Evolutionary conservation across 2,113 vertebrate genomes (phyloP).

Genomic region (Thryonomys swinderianus): DNA sequence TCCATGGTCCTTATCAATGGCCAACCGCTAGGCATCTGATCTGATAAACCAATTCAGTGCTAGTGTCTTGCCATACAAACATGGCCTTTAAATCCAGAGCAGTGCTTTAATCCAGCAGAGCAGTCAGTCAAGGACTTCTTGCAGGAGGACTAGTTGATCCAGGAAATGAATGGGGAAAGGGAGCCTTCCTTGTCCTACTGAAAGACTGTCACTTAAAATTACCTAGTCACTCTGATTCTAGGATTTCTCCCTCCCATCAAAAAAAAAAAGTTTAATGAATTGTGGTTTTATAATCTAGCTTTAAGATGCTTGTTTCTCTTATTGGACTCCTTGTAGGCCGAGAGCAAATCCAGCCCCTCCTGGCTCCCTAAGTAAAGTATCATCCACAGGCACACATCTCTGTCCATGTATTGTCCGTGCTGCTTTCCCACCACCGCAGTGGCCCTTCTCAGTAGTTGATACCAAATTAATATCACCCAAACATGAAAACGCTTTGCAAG

Average conservation of each 20-base stretch:
- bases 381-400: not conserved
- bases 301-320: not conserved
- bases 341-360: not conserved
- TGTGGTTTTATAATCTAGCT: conserved; percentile 18
- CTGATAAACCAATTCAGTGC: conserved; percentile 55
- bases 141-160: not conserved
- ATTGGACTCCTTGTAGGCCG: not conserved
- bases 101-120: conserved; percentile 29
- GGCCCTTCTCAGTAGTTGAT: not conserved
- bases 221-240: not conserved
- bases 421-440: not conserved
- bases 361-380: conserved; percentile 12
- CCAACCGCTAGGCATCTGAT: conserved; percentile 46
- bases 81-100: conserved; percentile 55
- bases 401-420: not conserved
- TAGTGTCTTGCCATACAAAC: conserved; percentile 24
- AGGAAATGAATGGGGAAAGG: conserved; percentile 16
- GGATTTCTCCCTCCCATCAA: not conserved
- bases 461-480: not conserved
- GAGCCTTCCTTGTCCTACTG: not conserved
- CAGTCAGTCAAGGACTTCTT: conserved; percentile 19
- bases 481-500: not conserved
- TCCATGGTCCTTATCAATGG: conserved; percentile 21
- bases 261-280: not conserved
- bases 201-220: not conserved